Base-by-base conservation (phyloP, 2,113 vertebrate species). In the Lamprotornis superbus region DNA sequence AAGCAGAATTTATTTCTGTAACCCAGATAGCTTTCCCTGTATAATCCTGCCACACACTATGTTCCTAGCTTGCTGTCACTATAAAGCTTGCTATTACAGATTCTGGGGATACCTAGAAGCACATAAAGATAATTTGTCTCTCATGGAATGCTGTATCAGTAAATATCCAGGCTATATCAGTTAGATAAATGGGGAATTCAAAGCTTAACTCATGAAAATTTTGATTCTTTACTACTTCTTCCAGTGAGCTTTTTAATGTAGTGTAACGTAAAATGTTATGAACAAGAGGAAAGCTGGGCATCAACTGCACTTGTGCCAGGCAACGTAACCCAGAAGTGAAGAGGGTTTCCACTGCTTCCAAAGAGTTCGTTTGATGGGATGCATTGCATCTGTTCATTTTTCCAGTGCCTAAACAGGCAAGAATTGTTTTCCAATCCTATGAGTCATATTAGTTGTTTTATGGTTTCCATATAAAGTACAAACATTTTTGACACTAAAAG, bases 1-100 rank as follows among this genome's bases (percentile, higher is more conserved):
- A 83, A 80, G 94, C 30, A 40, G 73, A 81, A 76, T 96, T 86
- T 93, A 85, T 90, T 97, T 95, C 87, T 93, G 78, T 44, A 94
- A 83, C 89, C 47, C 63, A 69, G 68, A 95, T 50, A 97, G 67
- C 63, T 93, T 88, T 85, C 46, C 69, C 53, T 70, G 79, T 87
- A 77, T 64, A 60, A 46, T 93, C 57, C 89, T 80, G 79, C 64
- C 87, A 75, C 70, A 76, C 59, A 55, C 76, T 46, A 22, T 59
- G 77, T 64, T 87, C 81, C 83, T 73, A 46, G 81, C 81, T 87
- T 60, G 40, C 82, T 90, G 81, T 90, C 95, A 71, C 53, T 59
- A 61, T 74, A 84, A 83, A 96, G 33, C 81, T 84, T 84, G 52
- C 68, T 92, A 69, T 94, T 93, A 93, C 7, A 94, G 59, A 95